These are phyloP conservation scores for Vanessa atalanta DNA, from an alignment of 1,140 invertebrate genomes.

Conservation along the genomic window DNA sequence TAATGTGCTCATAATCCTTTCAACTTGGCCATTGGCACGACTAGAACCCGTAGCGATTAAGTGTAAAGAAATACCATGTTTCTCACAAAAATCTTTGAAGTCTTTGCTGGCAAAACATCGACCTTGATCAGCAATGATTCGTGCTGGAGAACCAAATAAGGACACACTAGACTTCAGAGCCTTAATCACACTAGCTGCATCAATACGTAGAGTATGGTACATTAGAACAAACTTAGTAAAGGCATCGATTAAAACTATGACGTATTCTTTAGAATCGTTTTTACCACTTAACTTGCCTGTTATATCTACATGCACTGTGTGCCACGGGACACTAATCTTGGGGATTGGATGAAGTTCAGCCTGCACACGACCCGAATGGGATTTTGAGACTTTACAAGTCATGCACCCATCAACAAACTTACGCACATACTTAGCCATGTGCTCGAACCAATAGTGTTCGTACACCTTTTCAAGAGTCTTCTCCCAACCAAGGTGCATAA, in stretches of 20 bases:
- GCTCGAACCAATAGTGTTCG: slow-evolving; percentile 42
- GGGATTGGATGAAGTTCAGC: slow-evolving; percentile 35
- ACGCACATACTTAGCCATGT: slow-evolving; percentile 35
- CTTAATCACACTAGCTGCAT: slow-evolving; percentile 24
- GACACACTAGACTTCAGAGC: slow-evolving; percentile 14
- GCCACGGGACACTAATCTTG: slow-evolving; percentile 30
- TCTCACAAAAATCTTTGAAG: slow-evolving; percentile 47
- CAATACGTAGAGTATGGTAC: slow-evolving; percentile 32
- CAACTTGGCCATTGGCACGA: slow-evolving; percentile 50
- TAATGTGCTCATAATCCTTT: slow-evolving; percentile 49
- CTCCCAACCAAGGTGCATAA: slow-evolving; percentile 45
- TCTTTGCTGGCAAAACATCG: slow-evolving; percentile 47
- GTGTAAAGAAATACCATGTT: slow-evolving; percentile 40
- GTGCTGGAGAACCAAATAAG: slow-evolving; percentile 46
- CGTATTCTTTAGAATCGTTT: slow-evolving; percentile 29
- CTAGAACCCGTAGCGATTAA: slow-evolving; percentile 45
- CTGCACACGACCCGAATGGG: slow-evolving; percentile 27
- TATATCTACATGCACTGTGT: slow-evolving; percentile 35
- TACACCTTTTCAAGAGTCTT: slow-evolving; percentile 45
- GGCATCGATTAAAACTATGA: slow-evolving; percentile 32
- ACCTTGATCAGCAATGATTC: slow-evolving; percentile 53
- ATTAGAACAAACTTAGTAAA: slow-evolving; percentile 37
- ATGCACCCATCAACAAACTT: slow-evolving; percentile 42
- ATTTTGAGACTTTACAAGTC: slow-evolving; percentile 36
- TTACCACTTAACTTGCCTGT: slow-evolving; percentile 36